Percentiles rank a stretch among this genome's conserved stretches.
These are phyloP conservation scores for Gallinago jamesoni DNA, from an alignment of 2,113 vertebrate species.

Conservation along the genomic window DNA sequence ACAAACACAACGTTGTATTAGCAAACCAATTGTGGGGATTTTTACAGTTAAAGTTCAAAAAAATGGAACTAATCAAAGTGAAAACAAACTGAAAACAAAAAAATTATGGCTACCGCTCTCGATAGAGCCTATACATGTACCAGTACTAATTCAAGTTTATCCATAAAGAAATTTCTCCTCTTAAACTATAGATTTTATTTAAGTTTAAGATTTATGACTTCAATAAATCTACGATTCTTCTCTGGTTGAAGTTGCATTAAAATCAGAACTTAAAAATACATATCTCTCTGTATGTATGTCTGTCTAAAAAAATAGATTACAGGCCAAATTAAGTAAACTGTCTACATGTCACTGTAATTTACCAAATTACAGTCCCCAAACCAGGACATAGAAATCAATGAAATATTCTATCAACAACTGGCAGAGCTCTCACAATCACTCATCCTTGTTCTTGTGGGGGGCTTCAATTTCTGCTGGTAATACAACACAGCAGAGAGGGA, in stretches of 20 bases:
- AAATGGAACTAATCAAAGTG: neutral
- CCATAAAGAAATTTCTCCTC: neutral
- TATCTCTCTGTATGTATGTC: neutral
- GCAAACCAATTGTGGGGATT: accelerated
- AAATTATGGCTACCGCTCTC: accelerated
- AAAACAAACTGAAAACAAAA: neutral
- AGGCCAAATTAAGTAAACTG: neutral
- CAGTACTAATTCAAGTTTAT: neutral
- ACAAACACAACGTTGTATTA: neutral
- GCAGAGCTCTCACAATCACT: too few species aligned
- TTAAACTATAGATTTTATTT: neutral
- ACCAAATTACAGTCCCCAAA: too few species aligned
- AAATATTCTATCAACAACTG: too few species aligned
- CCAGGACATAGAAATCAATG: too few species aligned
- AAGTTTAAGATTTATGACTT: neutral
- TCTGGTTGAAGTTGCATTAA: neutral
- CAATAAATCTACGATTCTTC: neutral
- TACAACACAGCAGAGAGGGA: too few species aligned
- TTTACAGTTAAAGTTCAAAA: neutral
- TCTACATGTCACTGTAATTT: neutral
- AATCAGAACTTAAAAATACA: neutral
- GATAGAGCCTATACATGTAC: neutral
- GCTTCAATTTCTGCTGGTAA: too few species aligned
- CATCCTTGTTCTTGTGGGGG: too few species aligned
- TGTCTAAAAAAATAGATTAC: neutral